Percentiles rank a stretch among this genome's conserved stretches.
phyloP scores from a whole-genome alignment of 1,140 invertebrate species.

The Lutraria rhynchaena region DNA sequence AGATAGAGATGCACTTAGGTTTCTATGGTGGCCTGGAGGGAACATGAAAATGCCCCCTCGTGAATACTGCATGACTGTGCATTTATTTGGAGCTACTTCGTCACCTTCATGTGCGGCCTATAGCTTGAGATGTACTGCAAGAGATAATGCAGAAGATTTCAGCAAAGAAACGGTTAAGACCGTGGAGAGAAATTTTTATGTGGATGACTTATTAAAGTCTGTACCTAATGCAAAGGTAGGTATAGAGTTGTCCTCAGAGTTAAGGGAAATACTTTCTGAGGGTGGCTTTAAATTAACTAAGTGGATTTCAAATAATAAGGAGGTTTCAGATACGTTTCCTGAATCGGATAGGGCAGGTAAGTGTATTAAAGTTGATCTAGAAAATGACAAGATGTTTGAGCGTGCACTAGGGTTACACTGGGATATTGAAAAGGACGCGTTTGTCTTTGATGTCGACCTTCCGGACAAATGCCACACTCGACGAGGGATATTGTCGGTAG shows the following conservation, averaged over 20 bases:
- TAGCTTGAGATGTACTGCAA: constrained; percentile 55
- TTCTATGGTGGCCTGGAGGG: constrained; percentile 38
- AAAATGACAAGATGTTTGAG: not conserved
- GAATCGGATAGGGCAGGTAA: not conserved
- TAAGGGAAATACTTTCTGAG: not conserved
- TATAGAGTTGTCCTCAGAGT: not conserved
- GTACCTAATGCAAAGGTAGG: not conserved
- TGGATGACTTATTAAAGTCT: constrained; percentile 52
- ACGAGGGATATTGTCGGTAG: constrained; percentile 50
- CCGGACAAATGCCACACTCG: constrained; percentile 13
- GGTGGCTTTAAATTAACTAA: constrained; percentile 4
- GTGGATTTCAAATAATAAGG: not conserved
- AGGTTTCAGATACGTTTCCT: not conserved
- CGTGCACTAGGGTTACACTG: constrained; percentile 48
- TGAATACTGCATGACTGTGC: constrained; percentile 59
- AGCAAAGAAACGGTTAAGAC: constrained; percentile 24
- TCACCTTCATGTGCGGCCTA: constrained; percentile 59
- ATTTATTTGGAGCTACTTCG: constrained; percentile 62
- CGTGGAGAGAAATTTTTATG: constrained; percentile 42
- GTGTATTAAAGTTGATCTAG: not conserved
- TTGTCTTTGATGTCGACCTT: constrained; percentile 36
- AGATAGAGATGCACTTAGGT: constrained; percentile 35
- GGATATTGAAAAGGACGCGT: constrained; percentile 46
- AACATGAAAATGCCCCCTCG: constrained; percentile 12
- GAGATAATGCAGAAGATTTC: constrained; percentile 7